Base-by-base conservation (phyloP, 92 coral and sea anemone genomes). In the Phenganax marumi region DNA sequence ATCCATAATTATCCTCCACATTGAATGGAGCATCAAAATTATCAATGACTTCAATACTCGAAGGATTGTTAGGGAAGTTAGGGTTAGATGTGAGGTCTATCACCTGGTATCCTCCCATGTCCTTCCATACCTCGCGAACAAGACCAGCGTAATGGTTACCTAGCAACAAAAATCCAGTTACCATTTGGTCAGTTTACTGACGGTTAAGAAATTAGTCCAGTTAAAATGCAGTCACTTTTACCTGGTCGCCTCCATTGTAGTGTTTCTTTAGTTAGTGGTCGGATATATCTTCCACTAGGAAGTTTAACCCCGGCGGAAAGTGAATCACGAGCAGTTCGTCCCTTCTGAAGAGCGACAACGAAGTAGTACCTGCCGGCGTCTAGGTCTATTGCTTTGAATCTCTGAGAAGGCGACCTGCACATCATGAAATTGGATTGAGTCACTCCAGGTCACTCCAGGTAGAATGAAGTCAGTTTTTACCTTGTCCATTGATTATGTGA, bases 221-320 rank as follows among this genome's bases (percentile, higher is more conserved):
- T 21, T 72, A 52, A 46, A 39, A 43, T 7, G 51, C 9, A 14
- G 8, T 73, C 13, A 47, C 39, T 18, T 82, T 18, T 72, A 94
- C 99, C 99, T 52, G 93, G 97, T 75, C 93, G 84, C 72, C 99
- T 88, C 99, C 99, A 96, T 63, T 96, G 99, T 10, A 96, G 86
- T 14, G 88, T 91, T 77, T 96, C 99, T 82, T 96, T 96, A 24
- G 99, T 89, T 53, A 96, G 83, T 17, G 99, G 99, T 57, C 99
- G 93, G 93, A 96, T 96, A 89, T 90, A 96, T 75, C 99, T 93
- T 82, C 99, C 97, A 84, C 99, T 96, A 87, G 99, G 99, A 85
- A 96, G 88, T 78, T 97, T 87, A 46, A 92, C 92, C 24, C 99
- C 99, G 22, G 96, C 97, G 14, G 97, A 92, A 47, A 96, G 88